These are phyloP conservation scores for Bos javanicus DNA, from an alignment of 2,113 vertebrate species.

Conservation along the genomic window DNA sequence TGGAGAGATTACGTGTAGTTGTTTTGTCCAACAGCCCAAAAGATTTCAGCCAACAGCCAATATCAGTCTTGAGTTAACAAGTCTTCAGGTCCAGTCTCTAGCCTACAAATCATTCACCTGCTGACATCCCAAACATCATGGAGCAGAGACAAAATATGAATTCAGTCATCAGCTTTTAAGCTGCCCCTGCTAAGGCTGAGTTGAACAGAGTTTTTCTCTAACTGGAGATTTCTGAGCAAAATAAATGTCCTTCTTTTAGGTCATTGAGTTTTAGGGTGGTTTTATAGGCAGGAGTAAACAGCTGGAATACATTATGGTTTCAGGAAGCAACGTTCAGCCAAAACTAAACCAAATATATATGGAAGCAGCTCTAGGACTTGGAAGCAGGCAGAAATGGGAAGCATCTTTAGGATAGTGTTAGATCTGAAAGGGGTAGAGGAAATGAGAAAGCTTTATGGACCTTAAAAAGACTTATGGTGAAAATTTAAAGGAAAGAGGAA, in stretches of 20 bases:
- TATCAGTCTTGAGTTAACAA: background rate
- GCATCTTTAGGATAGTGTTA: background rate
- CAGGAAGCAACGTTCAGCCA: background rate
- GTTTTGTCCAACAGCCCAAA: background rate
- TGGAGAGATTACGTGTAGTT: background rate
- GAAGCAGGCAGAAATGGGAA: background rate
- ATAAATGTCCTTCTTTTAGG: background rate
- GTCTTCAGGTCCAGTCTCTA: background rate
- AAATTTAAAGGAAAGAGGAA: background rate
- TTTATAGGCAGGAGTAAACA: background rate
- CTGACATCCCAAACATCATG: background rate
- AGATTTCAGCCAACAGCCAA: background rate
- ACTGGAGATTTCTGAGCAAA: background rate
- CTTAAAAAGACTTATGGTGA: background rate
- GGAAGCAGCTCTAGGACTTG: background rate
- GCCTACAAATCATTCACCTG: background rate
- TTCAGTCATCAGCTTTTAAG: background rate
- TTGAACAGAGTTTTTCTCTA: background rate
- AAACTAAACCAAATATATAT: background rate
- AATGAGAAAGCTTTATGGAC: background rate
- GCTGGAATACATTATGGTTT: background rate
- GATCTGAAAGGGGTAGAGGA: background rate
- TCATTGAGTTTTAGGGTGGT: background rate
- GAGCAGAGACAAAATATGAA: background rate
- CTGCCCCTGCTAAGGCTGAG: background rate